Evolutionary conservation across 2,113 vertebrate species (phyloP), one percentile per base, ranked within the genome.

Genomic region (Raphicerus campestris): DNA sequence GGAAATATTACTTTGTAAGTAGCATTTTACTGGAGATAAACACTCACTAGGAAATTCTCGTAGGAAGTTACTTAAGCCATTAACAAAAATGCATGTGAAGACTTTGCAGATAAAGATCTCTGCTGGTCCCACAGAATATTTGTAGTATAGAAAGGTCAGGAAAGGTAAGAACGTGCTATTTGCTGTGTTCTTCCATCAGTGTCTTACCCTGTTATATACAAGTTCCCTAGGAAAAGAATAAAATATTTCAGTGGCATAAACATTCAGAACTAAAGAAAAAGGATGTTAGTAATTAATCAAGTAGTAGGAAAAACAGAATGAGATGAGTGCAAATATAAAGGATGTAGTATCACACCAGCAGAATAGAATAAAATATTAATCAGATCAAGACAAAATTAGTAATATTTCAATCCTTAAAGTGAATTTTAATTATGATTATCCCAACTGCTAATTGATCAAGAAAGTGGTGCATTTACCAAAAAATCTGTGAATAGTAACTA

Each of bases 1-100:
- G 93, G 58, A 98, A 98, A 96, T 97, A 86, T 87, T 96, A 93
- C 96, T 96, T 83, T 56, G 56, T 10, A 61, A 85, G 5, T 81
- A 96, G n/a, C 3, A 81, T 51, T 97, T 97, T 95, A 47, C 56
- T 96, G 66, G 91, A 66, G 83, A 77, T 96, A 95, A 95, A 83
- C 28, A 92, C 17, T 92, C 35, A 85, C 81, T 49, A 96, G 70
- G 93, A 97, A 96, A 96, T 96, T 83, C 73, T 8, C 89, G 95
- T 61, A 93, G 49, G 24, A 96, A 97, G 94, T 96, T 16, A 91
- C 13, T 93, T 94, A 92, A 28, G 8, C 28, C 78, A 75, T 89
- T 96, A 97, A 95, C 45, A 85, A 97, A 49, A 92, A 97, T 53
- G 4, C 47, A 42, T 3, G 7, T 88, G 39, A 96, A 60, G 92